These are phyloP conservation scores for Perca schrenkii DNA, from an alignment of 2,113 vertebrate species.

Conservation along the genomic window DNA sequence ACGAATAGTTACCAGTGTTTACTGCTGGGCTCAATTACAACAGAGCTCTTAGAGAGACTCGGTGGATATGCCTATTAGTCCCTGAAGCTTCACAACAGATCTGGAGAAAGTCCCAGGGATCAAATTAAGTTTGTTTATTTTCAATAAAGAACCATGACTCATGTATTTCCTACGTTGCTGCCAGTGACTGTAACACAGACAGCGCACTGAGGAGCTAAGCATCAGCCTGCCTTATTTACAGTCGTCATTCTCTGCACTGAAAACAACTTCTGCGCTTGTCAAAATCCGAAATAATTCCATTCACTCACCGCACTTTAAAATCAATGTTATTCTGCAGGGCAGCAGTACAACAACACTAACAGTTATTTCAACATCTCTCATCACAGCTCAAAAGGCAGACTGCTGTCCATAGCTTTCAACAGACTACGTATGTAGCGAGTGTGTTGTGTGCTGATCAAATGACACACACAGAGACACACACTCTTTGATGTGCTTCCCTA, in stretches of 20 bases:
- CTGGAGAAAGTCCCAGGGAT: constrained; percentile 6
- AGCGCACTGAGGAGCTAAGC: not conserved
- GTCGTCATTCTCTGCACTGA: not conserved
- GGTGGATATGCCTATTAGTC: constrained; percentile 11
- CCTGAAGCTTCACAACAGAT: constrained; percentile 30
- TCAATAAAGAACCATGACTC: constrained; percentile 15
- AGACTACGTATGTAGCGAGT: constrained; percentile 11
- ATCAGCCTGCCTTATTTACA: not conserved
- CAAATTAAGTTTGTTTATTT: constrained; percentile 28
- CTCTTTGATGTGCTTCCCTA: constrained; percentile 70
- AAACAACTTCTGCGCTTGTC: not conserved
- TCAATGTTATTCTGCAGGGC: constrained; percentile 27
- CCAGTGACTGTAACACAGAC: not conserved
- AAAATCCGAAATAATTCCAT: constrained; percentile 25
- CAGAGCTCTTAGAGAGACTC: constrained; percentile 18
- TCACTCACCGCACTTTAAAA: not conserved
- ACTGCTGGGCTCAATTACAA: constrained; percentile 64
- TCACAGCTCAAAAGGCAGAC: constrained; percentile 21
- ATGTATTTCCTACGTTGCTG: not conserved
- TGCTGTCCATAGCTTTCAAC: constrained; percentile 35
- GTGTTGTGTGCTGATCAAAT: constrained; percentile 55
- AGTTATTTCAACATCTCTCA: constrained; percentile 30
- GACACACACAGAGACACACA: constrained; percentile 3
- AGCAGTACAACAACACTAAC: not conserved
- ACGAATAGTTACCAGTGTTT: constrained; percentile 63